These are phyloP conservation scores for Pomatostomus ruficeps DNA, from an alignment of 2,113 vertebrate genomes.

Conservation along the genomic window DNA sequence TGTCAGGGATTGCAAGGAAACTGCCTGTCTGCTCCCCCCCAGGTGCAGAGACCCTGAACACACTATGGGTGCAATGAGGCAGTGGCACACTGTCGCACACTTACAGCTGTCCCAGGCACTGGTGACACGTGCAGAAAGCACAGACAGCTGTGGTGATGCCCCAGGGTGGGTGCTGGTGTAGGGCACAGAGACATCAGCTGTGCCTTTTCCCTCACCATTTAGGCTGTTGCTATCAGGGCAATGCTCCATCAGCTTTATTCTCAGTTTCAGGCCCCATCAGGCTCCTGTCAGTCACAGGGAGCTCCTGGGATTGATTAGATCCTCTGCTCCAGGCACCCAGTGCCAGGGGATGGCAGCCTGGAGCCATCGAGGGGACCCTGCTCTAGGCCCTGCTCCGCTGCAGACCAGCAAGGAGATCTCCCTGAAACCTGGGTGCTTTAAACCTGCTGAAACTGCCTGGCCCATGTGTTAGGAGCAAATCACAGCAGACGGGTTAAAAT, in stretches of 20 bases:
- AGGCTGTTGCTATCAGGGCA: background rate
- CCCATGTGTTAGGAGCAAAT: accelerated
- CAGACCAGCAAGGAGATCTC: accelerated
- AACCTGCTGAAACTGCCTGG: background rate
- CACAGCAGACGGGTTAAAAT: background rate
- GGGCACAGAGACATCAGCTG: background rate
- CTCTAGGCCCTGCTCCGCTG: background rate
- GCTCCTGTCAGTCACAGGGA: background rate
- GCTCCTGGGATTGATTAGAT: background rate
- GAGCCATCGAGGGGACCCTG: background rate
- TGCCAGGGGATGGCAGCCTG: background rate
- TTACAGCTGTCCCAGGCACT: background rate
- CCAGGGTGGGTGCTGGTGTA: background rate
- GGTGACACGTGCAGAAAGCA: accelerated
- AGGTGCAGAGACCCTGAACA: background rate
- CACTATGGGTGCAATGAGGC: background rate
- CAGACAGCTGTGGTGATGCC: background rate
- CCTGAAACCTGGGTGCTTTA: background rate
- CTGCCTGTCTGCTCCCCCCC: background rate
- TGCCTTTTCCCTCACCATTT: background rate
- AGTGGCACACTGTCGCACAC: background rate
- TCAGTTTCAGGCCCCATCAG: background rate
- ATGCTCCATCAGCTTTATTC: background rate
- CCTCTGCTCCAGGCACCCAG: background rate
- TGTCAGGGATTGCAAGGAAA: background rate